Conservation (phyloP, 2,888 invertebrate genomes). For the Chrysotoxum bicinctum region DNA sequence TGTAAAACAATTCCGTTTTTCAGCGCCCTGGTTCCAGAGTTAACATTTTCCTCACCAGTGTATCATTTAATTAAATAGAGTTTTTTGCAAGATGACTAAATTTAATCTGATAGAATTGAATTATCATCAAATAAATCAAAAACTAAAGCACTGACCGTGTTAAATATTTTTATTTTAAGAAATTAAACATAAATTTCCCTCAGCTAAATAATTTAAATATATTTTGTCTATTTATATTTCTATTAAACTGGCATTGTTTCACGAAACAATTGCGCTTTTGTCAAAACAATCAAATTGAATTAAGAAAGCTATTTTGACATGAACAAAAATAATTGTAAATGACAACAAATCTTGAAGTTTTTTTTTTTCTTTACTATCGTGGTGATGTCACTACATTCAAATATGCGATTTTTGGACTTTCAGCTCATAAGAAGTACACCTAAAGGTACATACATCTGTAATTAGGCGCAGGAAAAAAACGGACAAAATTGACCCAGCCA, state of each 20-base stretch:
- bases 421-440: no score
- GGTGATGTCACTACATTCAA: not conserved
- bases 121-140: conserved; percentile 24
- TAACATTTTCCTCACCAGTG: no score
- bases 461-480: no score
- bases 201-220: conserved; percentile 46
- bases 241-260: conserved; percentile 59
- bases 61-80: no score
- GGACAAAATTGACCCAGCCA: no score
- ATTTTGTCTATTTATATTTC: conserved; percentile 41
- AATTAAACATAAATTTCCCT: conserved; percentile 16
- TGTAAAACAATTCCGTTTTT: no score
- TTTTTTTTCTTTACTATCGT: not conserved
- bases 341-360: not conserved
- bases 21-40: no score
- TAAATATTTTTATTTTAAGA: conserved; percentile 4
- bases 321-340: not conserved
- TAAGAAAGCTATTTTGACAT: not conserved
- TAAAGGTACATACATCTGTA: no score
- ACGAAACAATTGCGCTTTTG: conserved; percentile 58
- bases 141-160: not conserved
- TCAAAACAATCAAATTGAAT: conserved; percentile 21
- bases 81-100: conserved; percentile 23
- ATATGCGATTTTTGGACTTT: no score
- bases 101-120: conserved; percentile 14